Percentiles rank a stretch among this genome's conserved stretches.
Conservation (phyloP, 92 coral and sea anemone genomes). For the Epizoanthus stellaris region DNA sequence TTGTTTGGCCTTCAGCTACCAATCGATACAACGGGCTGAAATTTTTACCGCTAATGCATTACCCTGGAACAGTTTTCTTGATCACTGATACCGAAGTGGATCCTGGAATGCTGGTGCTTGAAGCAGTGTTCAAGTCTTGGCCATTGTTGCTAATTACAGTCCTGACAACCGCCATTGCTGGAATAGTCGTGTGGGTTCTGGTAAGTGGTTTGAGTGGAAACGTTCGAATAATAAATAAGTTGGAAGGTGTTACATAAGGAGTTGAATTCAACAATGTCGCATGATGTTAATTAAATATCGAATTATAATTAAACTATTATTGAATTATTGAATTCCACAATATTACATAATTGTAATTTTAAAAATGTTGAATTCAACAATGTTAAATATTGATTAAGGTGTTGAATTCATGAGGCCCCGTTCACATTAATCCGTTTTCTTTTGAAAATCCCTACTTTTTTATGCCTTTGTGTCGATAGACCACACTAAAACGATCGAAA, state of each 20-base stretch:
- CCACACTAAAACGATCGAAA: too few relatives aligned
- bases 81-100: not conserved
- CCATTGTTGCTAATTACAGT: slow-evolving; percentile 44
- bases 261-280: not conserved
- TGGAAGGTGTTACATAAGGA: not conserved
- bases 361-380: too few relatives aligned
- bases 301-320: too few relatives aligned
- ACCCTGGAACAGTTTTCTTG: not conserved
- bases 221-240: not conserved
- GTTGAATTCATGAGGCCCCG: too few relatives aligned
- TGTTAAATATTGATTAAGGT: too few relatives aligned
- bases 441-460: too few relatives aligned
- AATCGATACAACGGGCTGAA: not conserved
- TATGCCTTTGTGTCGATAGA: too few relatives aligned
- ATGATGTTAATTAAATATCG: too few relatives aligned
- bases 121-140: slow-evolving; percentile 33
- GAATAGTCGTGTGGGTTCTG: slow-evolving; percentile 48
- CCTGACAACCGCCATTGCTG: slow-evolving; percentile 45
- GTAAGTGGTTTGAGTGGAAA: slow-evolving; percentile 23
- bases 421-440: too few relatives aligned
- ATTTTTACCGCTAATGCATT: not conserved
- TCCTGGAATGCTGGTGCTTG: not conserved
- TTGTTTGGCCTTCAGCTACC: slow-evolving; percentile 18
- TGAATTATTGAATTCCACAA: too few relatives aligned
- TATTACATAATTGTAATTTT: too few relatives aligned